These are phyloP conservation scores for Enteromius anoplus DNA, from an alignment of 2,797 vertebrate species.

Conservation along the genomic window DNA sequence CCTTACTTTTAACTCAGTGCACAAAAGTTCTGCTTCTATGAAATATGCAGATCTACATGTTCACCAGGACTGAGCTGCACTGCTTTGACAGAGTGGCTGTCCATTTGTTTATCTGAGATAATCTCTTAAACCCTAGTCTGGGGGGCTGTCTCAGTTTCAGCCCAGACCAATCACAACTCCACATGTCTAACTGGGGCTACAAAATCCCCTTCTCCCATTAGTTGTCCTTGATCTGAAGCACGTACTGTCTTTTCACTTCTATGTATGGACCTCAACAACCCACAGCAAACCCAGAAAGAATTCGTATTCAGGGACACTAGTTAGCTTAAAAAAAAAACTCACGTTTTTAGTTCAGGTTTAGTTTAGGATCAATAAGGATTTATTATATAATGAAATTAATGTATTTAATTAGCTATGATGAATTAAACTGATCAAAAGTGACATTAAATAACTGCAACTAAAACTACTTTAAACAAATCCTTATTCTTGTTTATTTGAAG, in stretches of 20 bases:
- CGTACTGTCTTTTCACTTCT: conserved; percentile 57
- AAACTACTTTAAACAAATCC: background rate
- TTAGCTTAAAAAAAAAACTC: conserved; percentile 12
- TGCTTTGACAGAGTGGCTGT: conserved; percentile 27
- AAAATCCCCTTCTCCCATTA: conserved; percentile 63
- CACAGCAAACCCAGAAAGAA: conserved; percentile 37
- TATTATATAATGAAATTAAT: background rate
- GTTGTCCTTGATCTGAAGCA: conserved; percentile 65
- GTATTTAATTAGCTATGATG: background rate
- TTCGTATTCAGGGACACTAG: conserved; percentile 3
- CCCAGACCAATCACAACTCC: conserved; percentile 51
- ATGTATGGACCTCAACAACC: conserved; percentile 55
- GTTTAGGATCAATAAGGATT: background rate
- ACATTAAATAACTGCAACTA: background rate
- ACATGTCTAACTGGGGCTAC: conserved; percentile 45
- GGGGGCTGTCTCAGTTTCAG: conserved; percentile 50
- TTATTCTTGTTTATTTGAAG: background rate
- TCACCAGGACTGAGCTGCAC: conserved; percentile 16
- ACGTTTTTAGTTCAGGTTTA: background rate
- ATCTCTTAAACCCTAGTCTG: conserved; percentile 61
- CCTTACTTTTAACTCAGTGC: background rate
- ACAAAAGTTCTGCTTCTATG: background rate
- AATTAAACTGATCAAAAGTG: background rate
- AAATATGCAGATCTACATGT: conserved; percentile 16
- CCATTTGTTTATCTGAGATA: conserved; percentile 57